Evolutionary conservation across 2,888 invertebrate species (phyloP).

Genomic region (Lymantria monacha): DNA sequence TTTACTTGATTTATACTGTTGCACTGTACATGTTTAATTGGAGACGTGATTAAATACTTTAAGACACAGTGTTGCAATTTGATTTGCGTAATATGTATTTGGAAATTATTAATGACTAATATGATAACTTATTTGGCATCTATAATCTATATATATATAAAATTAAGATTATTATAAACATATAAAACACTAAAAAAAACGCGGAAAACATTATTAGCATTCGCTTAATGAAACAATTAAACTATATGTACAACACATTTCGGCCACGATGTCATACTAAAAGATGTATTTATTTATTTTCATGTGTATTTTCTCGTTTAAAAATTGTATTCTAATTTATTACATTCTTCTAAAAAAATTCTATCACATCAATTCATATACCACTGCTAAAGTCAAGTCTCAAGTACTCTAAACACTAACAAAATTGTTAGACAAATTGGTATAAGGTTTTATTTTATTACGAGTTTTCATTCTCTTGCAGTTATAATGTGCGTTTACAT

Average conservation of each 20-base stretch:
- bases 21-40: constrained; percentile 33
- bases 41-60: constrained; percentile 30
- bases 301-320: neutral
- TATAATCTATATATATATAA: neutral
- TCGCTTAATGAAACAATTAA: constrained; percentile 48
- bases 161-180: constrained; percentile 10
- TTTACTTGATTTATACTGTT: constrained; percentile 44
- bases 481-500: too few species aligned
- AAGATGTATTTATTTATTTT: constrained; percentile 9
- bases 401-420: too few species aligned
- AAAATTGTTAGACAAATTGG: too few species aligned
- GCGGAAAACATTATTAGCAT: constrained; percentile 42
- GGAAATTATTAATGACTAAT: neutral
- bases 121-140: neutral
- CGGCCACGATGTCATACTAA: constrained; percentile 25
- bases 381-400: too few species aligned
- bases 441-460: too few species aligned
- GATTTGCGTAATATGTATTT: constrained; percentile 23
- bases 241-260: constrained; percentile 11
- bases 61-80: constrained; percentile 24
- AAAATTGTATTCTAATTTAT: too few species aligned
- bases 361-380: too few species aligned
- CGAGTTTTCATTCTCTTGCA: too few species aligned
- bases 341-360: too few species aligned
- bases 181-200: constrained; percentile 39